phyloP scores from a whole-genome alignment of 2,888 invertebrate genomes.

The Leptinotarsa juncta region DNA sequence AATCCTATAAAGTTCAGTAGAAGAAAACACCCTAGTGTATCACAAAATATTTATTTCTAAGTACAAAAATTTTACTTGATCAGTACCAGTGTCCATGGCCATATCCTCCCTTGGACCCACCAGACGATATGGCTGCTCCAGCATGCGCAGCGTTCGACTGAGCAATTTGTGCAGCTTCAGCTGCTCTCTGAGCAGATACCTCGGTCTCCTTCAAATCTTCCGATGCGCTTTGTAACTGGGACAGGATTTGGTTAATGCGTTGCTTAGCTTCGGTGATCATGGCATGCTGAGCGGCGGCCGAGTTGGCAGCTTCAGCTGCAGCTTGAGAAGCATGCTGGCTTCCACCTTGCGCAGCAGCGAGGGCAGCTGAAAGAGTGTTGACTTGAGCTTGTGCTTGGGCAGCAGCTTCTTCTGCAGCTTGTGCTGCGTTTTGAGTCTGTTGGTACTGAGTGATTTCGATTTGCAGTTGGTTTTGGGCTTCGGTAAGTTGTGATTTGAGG shows the following conservation, averaged over 20 bases:
- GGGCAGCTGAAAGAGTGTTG: slow-evolving; percentile 77
- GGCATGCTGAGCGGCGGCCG: slow-evolving; percentile 49
- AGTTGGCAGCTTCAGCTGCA: slow-evolving; percentile 46
- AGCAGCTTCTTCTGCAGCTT: slow-evolving; percentile 75
- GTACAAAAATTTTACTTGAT: background rate
- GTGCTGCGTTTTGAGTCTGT: slow-evolving; percentile 76
- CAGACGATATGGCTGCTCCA: slow-evolving; percentile 47
- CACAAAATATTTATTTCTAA: slow-evolving; percentile 14
- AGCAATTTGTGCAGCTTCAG: slow-evolving; percentile 75
- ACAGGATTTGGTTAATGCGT: slow-evolving; percentile 72
- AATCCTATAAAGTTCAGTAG: background rate
- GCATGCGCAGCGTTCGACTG: slow-evolving; percentile 78
- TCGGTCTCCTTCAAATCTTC: slow-evolving; percentile 79
- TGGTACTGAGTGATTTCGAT: slow-evolving; percentile 76
- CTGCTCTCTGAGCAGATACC: slow-evolving; percentile 74
- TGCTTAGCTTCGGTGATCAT: slow-evolving; percentile 70
- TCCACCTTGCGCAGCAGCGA: slow-evolving; percentile 60
- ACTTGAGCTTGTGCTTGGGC: slow-evolving; percentile 75
- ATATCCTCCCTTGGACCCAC: slow-evolving; percentile 33
- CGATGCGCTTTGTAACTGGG: slow-evolving; percentile 75
- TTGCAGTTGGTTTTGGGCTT: slow-evolving; percentile 74
- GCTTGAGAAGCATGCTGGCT: slow-evolving; percentile 47
- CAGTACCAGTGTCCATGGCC: slow-evolving; percentile 9
- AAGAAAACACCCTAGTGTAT: background rate
- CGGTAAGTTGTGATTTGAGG: slow-evolving; percentile 76